Conservation (phyloP, 2,113 vertebrate species). For the Gallinago media region DNA sequence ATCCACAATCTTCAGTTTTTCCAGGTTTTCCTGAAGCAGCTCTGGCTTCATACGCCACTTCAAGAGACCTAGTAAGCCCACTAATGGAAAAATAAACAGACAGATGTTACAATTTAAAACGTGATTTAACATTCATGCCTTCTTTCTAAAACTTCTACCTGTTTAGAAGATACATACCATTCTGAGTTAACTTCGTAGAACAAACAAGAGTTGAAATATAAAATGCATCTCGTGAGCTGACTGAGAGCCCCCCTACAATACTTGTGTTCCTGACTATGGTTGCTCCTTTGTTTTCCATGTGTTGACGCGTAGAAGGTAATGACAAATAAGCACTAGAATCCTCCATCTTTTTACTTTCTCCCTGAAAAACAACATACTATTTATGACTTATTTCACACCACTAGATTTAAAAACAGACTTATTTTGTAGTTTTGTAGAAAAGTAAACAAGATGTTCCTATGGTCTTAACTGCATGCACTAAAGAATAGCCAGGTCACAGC, state of each 20-base stretch:
- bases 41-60: constrained; percentile 97
- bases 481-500: background rate
- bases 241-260: constrained; percentile 84
- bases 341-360: constrained; percentile 98
- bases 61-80: constrained; percentile 92
- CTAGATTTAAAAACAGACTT: background rate
- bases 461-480: background rate
- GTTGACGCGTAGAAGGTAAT: constrained; percentile 84
- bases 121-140: background rate
- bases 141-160: background rate
- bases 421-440: background rate
- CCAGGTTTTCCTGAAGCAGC: constrained; percentile 91
- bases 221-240: constrained; percentile 92
- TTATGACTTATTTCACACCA: background rate
- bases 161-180: constrained; percentile 78
- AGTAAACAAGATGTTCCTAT: background rate
- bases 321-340: constrained; percentile 88
- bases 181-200: constrained; percentile 98
- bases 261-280: constrained; percentile 84
- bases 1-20: constrained; percentile 95
- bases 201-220: constrained; percentile 94
- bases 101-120: background rate
- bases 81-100: constrained; percentile 62
- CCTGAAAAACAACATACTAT: constrained; percentile 76
- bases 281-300: constrained; percentile 80